Base-by-base conservation (phyloP, 1,140 invertebrate genomes). In the Zeugodacus cucurbitae region DNA sequence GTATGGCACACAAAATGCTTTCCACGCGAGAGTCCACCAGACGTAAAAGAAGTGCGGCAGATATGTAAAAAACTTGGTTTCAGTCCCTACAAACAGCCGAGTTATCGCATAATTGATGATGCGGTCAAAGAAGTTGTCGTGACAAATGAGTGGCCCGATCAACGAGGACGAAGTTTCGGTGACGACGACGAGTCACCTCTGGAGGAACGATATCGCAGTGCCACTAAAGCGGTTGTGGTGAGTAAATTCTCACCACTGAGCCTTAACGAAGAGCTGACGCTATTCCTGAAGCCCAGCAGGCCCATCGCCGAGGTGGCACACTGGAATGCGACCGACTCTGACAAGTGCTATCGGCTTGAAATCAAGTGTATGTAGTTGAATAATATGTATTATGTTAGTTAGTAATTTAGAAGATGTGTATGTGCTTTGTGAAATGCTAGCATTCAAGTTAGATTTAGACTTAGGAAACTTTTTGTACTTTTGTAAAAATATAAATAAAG, bases 1-100 rank as follows among this genome's bases (percentile, higher is more conserved):
- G 91, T 95, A 37, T 96, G 95, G 95, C 94, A 96, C 86, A 92
- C 94, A 0, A 94, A 95, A 88, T 96, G 96, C 90, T 95, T 94
- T 57, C 90, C 94, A 6, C 89, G 91, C 87, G 90, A 89, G n/a
- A 54, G 87, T 8, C 93, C 91, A 1, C 92, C 94, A 17, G 90
- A 92, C 37, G 87, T 88, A 0, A 82, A 82, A 2, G 91, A 94
- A 88, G 90, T 95, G 54, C 91, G 93, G 17, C 88, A 93, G 41
- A 93, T 95, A 34, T 95, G 94, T 89, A 64, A 90, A 48, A 90
- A 94, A 64, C 89, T 95, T 14, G 94, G 93, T 57, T 94, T 92
- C 86, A 91, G 90, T 89, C 91, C 91, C 7, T 90, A 90, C 57
- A 88, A 91, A 1, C 89, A 90, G 89, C 91, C 91, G 8, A 92